Evolutionary conservation across 2,888 invertebrate species (phyloP), one percentile per base, ranked within the genome.

Genomic region (Andrena haemorrhoa): DNA sequence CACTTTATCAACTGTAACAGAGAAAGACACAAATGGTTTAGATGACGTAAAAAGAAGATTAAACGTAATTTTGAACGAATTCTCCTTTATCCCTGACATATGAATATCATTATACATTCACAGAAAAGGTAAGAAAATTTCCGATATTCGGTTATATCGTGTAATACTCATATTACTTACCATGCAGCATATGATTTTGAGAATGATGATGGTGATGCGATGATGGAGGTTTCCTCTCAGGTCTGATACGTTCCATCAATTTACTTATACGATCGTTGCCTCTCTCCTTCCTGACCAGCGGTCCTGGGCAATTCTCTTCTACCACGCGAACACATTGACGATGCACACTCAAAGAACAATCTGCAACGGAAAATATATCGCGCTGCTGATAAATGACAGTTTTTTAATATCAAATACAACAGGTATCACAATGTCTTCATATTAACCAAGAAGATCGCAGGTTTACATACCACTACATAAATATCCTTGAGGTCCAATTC

Each of bases 401-500:
- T 41, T 41, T 41, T 41, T 41, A 41, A 41, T 41, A 41, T 41
- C 12, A 12, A 41, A 12, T 12, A 41, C 12, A 12, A 12, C 12
- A 41, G 4, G 41, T 16, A 41, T 41, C 5, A 16, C 4, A 16
- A 16, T 41, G 41, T 61, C 7, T 10, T 29, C 29, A 41, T 20
- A 23, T 35, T 47, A 72, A 31, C 26, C 23, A 63, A 31, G 58
- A 53, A n/a, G 33, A 31, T 23, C 35, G 41, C 51, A 63, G 47
- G 41, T 49, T 53, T 74, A 84, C 95, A 94, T 95, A 98, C 99
- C 97, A 93, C 97, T 96, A 94, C 99, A 99, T 92, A 98, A 97
- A 95, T 98, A 99, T 76, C 99, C 99, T 94, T 99, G 99, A 86
- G 98, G 98, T 91, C 98, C 98, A 80, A 99, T 97, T 68, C 99